Evolutionary conservation across 1,140 invertebrate genomes (phyloP).

Genomic region (Trissolcus basalis): DNA sequence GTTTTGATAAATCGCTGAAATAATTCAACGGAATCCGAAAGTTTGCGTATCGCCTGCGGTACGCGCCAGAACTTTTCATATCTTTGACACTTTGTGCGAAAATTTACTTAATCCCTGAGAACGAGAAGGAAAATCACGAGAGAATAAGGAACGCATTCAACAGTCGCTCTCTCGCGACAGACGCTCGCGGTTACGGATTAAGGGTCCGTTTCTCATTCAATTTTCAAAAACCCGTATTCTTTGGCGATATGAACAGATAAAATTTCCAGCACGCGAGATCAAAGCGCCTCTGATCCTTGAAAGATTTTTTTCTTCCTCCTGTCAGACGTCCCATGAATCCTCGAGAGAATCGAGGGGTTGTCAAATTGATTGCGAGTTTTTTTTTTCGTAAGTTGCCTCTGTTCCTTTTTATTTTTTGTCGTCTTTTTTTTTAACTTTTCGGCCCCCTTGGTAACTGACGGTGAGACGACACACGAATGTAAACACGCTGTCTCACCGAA

Average conservation of each 20-base stretch:
- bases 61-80: conserved; percentile 16
- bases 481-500: conserved; percentile 4
- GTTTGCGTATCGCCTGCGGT: conserved; percentile 16
- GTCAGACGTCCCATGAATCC: conserved; percentile 20
- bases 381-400: conserved; percentile 1
- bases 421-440: conserved; percentile 2
- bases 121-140: conserved; percentile 12
- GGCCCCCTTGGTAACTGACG: background rate
- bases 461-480: conserved; percentile 13
- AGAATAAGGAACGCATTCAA: conserved; percentile 39
- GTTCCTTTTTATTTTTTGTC: no score
- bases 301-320: conserved; percentile 34
- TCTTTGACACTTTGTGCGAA: conserved; percentile 39
- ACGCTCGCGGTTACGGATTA: conserved; percentile 22
- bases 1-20: conserved; percentile 48
- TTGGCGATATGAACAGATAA: conserved; percentile 32
- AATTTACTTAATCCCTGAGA: conserved; percentile 39
- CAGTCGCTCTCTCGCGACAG: conserved; percentile 2
- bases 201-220: conserved; percentile 31
- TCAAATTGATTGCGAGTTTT: conserved; percentile 46
- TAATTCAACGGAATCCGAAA: conserved; percentile 34
- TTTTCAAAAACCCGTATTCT: conserved; percentile 36
- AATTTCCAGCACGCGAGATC: conserved; percentile 39
- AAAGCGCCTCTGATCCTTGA: conserved; percentile 31
- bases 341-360: conserved; percentile 19